A percentile compares a stretch with the other conserved stretches of the same genome.
phyloP scores from a whole-genome alignment of 2,797 vertebrate genomes.

The Emys orbicularis region DNA sequence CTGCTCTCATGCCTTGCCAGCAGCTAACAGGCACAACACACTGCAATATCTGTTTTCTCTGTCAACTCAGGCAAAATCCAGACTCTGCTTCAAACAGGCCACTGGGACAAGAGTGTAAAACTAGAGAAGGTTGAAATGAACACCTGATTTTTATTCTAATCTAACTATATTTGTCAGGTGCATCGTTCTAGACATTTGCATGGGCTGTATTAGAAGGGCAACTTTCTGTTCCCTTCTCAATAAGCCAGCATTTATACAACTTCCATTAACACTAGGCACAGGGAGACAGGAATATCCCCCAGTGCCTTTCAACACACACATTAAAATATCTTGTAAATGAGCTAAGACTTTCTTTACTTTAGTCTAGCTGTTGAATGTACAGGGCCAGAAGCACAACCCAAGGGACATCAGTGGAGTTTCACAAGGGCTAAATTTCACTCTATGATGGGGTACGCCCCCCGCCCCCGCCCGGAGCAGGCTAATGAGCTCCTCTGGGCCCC shows the following conservation, averaged over 20 bases:
- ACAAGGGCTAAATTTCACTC: neutral
- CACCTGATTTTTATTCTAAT: slow-evolving; percentile 8
- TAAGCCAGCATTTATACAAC: rapidly evolving
- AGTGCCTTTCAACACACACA: slow-evolving; percentile 43
- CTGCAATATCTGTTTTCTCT: neutral
- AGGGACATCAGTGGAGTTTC: rapidly evolving
- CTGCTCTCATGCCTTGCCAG: neutral
- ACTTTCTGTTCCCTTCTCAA: neutral
- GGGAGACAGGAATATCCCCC: slow-evolving; percentile 28
- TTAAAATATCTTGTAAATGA: slow-evolving; percentile 38
- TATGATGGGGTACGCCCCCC: neutral
- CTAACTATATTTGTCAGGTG: neutral
- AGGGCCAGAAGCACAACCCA: neutral
- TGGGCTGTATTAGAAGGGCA: slow-evolving; percentile 6
- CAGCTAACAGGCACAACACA: neutral
- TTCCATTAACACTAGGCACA: slow-evolving; percentile 8
- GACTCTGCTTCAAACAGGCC: neutral
- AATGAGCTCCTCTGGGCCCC: neutral
- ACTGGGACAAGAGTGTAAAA: neutral
- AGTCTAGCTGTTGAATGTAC: neutral
- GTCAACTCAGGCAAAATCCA: neutral
- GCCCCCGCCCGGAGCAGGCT: neutral
- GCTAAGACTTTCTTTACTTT: neutral
- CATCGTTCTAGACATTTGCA: neutral
- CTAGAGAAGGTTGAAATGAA: neutral